These are phyloP conservation scores for Decapterus maruadsi DNA, from an alignment of 2,797 vertebrate species.

Conservation along the genomic window DNA sequence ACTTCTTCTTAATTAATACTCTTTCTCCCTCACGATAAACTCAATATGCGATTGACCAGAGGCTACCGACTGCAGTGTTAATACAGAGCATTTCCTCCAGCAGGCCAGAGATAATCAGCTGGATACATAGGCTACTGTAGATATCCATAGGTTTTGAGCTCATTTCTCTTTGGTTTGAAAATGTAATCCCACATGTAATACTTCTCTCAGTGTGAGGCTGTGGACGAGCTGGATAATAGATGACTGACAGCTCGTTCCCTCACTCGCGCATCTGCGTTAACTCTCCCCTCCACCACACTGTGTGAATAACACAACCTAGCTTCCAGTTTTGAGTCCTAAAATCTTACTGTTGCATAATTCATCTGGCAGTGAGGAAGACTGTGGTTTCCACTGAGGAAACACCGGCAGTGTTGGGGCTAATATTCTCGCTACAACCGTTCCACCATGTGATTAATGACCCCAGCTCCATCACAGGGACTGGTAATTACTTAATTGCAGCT, in stretches of 20 bases:
- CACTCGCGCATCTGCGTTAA: background rate
- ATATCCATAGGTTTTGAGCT: background rate
- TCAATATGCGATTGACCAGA: background rate
- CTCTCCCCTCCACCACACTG: background rate
- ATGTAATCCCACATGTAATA: background rate
- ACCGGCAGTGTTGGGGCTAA: background rate
- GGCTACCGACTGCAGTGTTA: background rate
- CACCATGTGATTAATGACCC: slow-evolving; percentile 34
- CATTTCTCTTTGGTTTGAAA: background rate
- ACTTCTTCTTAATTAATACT: background rate
- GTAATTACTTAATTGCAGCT: slow-evolving; percentile 35
- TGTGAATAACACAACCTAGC: background rate
- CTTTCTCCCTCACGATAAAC: background rate
- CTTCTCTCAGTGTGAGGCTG: background rate
- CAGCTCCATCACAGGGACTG: slow-evolving; percentile 13
- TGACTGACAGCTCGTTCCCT: background rate
- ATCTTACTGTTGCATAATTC: background rate
- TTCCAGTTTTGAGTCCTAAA: background rate
- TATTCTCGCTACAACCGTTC: slow-evolving; percentile 3
- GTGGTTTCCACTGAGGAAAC: background rate
- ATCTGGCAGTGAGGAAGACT: background rate
- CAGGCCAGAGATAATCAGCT: background rate
- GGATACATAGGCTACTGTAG: background rate
- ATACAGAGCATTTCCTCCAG: background rate
- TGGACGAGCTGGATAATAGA: background rate